A percentile compares a stretch with the other conserved stretches of the same genome.
These are phyloP conservation scores for Rhimphoctona megacephalus DNA, from an alignment of 2,888 invertebrate genomes.

Conservation along the genomic window DNA sequence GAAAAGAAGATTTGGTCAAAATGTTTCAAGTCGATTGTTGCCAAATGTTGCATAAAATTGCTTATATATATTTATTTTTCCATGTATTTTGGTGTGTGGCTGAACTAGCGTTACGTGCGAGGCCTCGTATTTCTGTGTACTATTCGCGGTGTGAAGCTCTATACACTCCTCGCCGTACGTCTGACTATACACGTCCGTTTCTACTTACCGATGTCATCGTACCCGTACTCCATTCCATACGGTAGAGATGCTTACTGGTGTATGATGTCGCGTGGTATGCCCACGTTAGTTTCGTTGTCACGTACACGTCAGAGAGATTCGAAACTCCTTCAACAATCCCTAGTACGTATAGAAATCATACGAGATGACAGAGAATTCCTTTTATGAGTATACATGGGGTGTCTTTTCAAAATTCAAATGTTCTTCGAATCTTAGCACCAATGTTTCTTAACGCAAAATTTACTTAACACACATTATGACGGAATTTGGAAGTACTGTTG, in stretches of 20 bases:
- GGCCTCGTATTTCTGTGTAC: conserved; percentile 32
- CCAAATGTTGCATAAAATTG: background rate
- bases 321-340: conserved; percentile 45
- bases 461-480: no score
- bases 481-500: no score
- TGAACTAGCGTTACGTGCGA: conserved; percentile 7
- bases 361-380: conserved; percentile 20
- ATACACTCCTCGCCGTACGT: conserved; percentile 13
- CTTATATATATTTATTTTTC: conserved; percentile 23
- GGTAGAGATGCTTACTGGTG: conserved; percentile 23
- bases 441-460: background rate
- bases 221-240: conserved; percentile 44
- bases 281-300: conserved; percentile 56
- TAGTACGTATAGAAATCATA: background rate
- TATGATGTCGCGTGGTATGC: conserved; percentile 35
- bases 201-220: conserved; percentile 52
- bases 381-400: background rate
- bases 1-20: background rate
- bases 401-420: background rate
- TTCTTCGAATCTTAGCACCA: background rate
- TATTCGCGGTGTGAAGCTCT: conserved; percentile 14
- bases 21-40: no score
- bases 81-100: background rate
- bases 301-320: conserved; percentile 55
- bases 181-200: conserved; percentile 59